A percentile compares a stretch with the other conserved stretches of the same genome.
phyloP scores from a whole-genome alignment of 2,797 vertebrate species.

The Tapera naevia region DNA sequence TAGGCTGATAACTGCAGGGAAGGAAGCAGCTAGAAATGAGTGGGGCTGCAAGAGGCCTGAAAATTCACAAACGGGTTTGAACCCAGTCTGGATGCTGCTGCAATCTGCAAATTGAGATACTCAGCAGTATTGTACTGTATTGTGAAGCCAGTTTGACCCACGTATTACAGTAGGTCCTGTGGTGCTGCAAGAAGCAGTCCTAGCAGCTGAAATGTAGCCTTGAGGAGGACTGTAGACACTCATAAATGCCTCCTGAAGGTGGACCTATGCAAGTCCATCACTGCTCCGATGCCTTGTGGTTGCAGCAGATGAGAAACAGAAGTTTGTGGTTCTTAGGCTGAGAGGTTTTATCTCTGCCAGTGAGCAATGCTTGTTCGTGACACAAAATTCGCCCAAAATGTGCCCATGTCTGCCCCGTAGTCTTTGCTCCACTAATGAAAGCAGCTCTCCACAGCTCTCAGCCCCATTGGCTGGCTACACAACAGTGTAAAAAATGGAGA shows the following conservation, averaged over 20 bases:
- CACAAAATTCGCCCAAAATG: not conserved
- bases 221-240: fast-evolving
- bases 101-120: not conserved
- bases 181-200: not conserved
- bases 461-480: not conserved
- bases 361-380: not conserved
- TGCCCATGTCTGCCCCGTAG: not conserved
- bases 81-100: not conserved
- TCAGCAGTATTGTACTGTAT: not conserved
- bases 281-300: not conserved
- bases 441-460: not conserved
- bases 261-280: not conserved
- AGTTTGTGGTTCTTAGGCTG: not conserved
- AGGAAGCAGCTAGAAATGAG: not conserved
- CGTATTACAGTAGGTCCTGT: fast-evolving
- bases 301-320: not conserved
- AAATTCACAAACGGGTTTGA: not conserved
- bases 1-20: not conserved
- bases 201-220: not conserved
- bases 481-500: not conserved
- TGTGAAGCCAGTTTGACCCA: not conserved
- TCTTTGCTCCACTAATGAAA: not conserved
- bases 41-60: not conserved
- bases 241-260: not conserved
- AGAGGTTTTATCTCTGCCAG: not conserved